Evolutionary conservation across 2,888 invertebrate genomes (phyloP).

Genomic region (Diarsia mendica): DNA sequence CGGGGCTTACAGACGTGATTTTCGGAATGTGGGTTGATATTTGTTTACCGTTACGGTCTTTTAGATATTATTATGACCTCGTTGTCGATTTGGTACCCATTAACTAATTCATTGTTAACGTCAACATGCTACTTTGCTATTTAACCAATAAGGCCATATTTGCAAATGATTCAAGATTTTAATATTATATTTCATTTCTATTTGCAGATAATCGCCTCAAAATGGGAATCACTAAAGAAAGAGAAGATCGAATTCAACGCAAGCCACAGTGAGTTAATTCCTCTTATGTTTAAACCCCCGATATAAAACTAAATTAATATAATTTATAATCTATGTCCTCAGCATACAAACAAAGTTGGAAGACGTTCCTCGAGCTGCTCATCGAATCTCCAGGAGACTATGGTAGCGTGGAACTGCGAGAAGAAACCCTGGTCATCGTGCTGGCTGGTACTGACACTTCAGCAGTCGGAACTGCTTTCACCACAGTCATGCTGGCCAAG

Average conservation of each 20-base stretch:
- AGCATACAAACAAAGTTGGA: conserved; percentile 41
- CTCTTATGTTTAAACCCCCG: not conserved
- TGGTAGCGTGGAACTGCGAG: conserved; percentile 69
- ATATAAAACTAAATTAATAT: not conserved
- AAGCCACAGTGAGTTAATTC: conserved; percentile 12
- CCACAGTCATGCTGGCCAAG: conserved; percentile 69
- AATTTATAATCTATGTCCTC: not conserved
- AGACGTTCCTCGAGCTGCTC: conserved; percentile 73
- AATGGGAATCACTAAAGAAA: conserved; percentile 20
- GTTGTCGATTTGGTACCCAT: too few relatives aligned
- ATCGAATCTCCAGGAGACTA: conserved; percentile 69
- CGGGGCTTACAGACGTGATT: too few relatives aligned
- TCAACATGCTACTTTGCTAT: too few relatives aligned
- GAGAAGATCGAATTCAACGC: not conserved
- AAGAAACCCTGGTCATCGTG: conserved; percentile 74
- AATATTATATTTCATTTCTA: too few relatives aligned
- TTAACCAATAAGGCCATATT: too few relatives aligned
- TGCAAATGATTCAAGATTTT: too few relatives aligned
- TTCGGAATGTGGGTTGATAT: too few relatives aligned
- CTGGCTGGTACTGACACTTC: conserved; percentile 80
- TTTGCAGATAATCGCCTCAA: conserved; percentile 28
- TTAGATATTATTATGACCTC: too few relatives aligned
- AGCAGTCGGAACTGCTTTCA: conserved; percentile 72
- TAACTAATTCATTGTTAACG: too few relatives aligned
- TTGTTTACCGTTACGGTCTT: too few relatives aligned